Conservation (phyloP, 2,888 invertebrate species). For the Platycheirus albimanus region DNA sequence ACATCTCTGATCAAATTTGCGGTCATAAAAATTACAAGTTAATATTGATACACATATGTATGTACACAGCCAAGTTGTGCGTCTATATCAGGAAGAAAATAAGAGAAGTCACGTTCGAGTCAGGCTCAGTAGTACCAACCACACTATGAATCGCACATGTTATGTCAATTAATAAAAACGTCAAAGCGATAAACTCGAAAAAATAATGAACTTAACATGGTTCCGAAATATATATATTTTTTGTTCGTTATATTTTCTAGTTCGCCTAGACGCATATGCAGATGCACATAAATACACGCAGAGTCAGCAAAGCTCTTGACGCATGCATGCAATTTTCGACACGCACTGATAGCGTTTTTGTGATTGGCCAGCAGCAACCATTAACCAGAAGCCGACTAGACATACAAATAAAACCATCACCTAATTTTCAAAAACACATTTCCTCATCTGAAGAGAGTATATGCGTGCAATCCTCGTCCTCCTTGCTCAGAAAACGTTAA, state of each 20-base stretch:
- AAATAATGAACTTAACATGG: conserved; percentile 70
- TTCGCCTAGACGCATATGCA: background rate
- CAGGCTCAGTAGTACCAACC: conserved; percentile 35
- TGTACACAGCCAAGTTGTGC: background rate
- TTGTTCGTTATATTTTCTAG: background rate
- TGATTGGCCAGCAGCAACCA: conserved; percentile 13
- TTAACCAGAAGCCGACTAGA: conserved; percentile 49
- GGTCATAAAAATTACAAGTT: conserved; percentile 63
- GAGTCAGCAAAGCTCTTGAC: conserved; percentile 7
- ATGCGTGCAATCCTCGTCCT: conserved; percentile 51
- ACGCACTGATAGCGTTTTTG: conserved; percentile 54
- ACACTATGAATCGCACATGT: conserved; percentile 63
- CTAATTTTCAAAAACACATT: conserved; percentile 49
- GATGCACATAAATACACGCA: background rate
- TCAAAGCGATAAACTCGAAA: conserved; percentile 68
- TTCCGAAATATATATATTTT: conserved; percentile 53
- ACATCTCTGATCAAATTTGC: conserved; percentile 48
- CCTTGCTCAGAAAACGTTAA: conserved; percentile 28
- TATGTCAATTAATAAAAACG: conserved; percentile 73
- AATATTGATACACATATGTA: conserved; percentile 46
- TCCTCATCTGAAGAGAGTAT: conserved; percentile 54
- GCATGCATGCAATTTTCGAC: conserved; percentile 60
- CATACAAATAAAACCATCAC: conserved; percentile 65
- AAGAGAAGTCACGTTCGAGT: conserved; percentile 9
- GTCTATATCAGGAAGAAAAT: conserved; percentile 53